Percentiles rank a stretch among this genome's conserved stretches.
Conservation (phyloP, 2,888 invertebrate species). For the Conops quadrifasciatus region DNA sequence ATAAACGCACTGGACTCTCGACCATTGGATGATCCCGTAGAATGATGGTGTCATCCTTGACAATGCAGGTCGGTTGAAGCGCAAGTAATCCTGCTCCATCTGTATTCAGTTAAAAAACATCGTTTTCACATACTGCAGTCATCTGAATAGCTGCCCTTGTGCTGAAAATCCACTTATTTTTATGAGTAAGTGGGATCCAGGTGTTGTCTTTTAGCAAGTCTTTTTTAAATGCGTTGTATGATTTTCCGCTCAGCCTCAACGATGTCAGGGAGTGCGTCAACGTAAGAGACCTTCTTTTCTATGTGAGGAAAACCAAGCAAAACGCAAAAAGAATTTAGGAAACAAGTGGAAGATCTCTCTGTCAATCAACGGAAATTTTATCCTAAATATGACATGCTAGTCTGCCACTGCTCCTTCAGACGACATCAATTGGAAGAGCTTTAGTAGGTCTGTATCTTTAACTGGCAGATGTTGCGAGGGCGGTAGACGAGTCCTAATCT, state of each 20-base stretch:
- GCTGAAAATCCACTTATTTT: neutral
- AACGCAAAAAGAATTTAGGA: neutral
- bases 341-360: no score
- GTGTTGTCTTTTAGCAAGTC: neutral
- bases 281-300: neutral
- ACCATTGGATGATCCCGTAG: constrained; percentile 9
- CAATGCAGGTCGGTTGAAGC: no score
- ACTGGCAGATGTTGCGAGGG: neutral
- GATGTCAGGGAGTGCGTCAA: no score
- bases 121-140: no score
- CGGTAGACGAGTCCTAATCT: neutral
- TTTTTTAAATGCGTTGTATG: no score
- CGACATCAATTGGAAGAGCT: neutral
- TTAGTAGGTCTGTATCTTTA: neutral
- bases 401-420: neutral
- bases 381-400: neutral
- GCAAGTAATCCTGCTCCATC: no score
- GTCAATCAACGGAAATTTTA: neutral
- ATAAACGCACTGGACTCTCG: no score
- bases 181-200: neutral
- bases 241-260: no score
- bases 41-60: no score
- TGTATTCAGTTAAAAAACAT: no score
- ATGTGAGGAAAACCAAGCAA: neutral
- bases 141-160: no score